Base-by-base conservation (phyloP, 2,888 invertebrate genomes). In the Leptopterna dolabrata region DNA sequence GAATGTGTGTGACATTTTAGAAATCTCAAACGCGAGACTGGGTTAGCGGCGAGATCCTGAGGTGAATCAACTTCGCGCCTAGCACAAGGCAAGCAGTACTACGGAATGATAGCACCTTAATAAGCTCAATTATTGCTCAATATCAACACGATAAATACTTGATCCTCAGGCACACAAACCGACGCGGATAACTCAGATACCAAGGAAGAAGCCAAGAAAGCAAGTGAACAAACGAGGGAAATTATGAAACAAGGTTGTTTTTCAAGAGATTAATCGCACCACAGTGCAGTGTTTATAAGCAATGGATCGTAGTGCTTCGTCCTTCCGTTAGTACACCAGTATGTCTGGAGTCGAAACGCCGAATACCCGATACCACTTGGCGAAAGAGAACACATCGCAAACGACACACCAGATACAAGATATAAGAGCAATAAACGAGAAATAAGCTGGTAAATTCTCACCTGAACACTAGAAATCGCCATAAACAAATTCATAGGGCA, bases 401-500 rank as follows among this genome's bases (percentile, higher is more conserved):
- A 47, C 7, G 47, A 9, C 47, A 14, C 16, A 7, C 16, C 4
- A 13, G 16, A 13, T 63, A 24, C 24, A 63, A 11, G 24, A 24
- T 19, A 47, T 13, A 27, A 24, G 24, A 19, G 24, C 24, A 63
- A 24, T 63, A 24, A 63, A 24, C 19, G 24, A 24, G 4, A 63
- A 24, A 24, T 63, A 24, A 63, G 51, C 51, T 51, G 16, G 51
- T 51, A 51, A 51, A 51, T 51, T 89, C 88, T 90, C 89, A 90
- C 90, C 90, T 90, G 89, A 73, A 73, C 86, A 88, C 88, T 87
- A 82, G 63, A 87, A 89, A 87, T 90, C 90, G 89, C 89, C 90
- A 89, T 90, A 90, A 90, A 90, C 90, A 90, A 90, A 88, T 85
- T 89, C 87, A 84, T 89, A 89, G 89, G 89, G 90, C 90, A 90